These are phyloP conservation scores for Erynnis tages DNA, from an alignment of 2,888 invertebrate species.

Conservation along the genomic window DNA sequence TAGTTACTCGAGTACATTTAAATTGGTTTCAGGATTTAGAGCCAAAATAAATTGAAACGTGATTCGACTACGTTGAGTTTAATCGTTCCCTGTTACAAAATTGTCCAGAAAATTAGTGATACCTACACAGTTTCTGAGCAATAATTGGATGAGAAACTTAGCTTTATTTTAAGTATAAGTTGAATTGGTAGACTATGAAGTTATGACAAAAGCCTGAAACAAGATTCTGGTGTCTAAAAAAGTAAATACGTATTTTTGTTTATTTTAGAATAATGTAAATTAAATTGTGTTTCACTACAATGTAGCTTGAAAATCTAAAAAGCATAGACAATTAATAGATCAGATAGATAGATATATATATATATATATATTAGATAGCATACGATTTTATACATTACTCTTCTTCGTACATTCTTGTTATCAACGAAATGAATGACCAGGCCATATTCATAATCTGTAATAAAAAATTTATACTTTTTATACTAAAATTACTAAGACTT, in stretches of 20 bases:
- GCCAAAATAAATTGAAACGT: conserved; percentile 25
- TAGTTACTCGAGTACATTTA: conserved; percentile 23
- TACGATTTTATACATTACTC: not conserved
- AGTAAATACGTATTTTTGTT: not conserved
- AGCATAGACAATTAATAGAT: not conserved
- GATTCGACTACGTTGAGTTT: conserved; percentile 19
- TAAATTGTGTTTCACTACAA: not conserved
- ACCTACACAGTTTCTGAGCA: not conserved
- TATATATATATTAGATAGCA: not conserved
- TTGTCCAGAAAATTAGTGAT: not conserved
- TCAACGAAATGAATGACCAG: conserved; percentile 35
- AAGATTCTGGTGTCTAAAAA: not conserved
- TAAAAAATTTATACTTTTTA: not conserved
- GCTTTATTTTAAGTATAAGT: not conserved
- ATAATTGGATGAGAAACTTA: not conserved
- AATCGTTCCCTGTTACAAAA: not conserved
- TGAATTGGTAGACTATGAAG: no score
- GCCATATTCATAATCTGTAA: conserved; percentile 36
- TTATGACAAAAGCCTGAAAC: no score
- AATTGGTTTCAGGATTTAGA: conserved; percentile 22
- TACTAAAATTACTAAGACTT: not conserved
- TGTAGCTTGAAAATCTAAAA: not conserved
- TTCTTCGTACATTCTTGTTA: conserved; percentile 30
- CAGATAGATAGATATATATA: not conserved
- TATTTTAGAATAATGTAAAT: not conserved